Evolutionary conservation across 2,113 vertebrate genomes (phyloP).

Genomic region (Chloroceryle aenea): DNA sequence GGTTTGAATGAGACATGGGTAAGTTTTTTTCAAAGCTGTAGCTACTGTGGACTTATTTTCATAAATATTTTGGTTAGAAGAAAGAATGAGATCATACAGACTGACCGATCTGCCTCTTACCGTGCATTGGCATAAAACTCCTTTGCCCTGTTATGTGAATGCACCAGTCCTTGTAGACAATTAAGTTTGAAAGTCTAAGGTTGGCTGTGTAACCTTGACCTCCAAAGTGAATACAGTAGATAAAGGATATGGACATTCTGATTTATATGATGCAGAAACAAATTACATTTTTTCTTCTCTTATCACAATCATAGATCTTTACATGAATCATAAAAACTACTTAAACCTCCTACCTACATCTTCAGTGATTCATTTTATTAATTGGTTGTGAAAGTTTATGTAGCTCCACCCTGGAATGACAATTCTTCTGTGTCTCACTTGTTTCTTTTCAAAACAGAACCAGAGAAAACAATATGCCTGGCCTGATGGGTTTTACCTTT

Average conservation of each 20-base stretch:
- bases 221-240: not conserved
- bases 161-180: not conserved
- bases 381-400: not conserved
- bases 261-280: not conserved
- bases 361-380: not conserved
- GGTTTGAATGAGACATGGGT: not conserved
- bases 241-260: not conserved
- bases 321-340: not conserved
- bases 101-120: not conserved
- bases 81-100: not conserved
- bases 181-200: not conserved
- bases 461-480: not conserved
- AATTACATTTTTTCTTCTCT: not conserved
- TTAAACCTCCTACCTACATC: not conserved
- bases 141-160: not conserved
- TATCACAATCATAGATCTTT: not conserved
- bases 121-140: not conserved
- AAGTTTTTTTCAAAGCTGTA: not conserved
- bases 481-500: not conserved
- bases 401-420: not conserved
- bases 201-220: not conserved
- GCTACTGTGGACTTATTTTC: not conserved
- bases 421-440: not conserved
- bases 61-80: not conserved
- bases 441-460: not conserved